A percentile compares a stretch with the other conserved stretches of the same genome.
phyloP scores from a whole-genome alignment of 2,797 vertebrate species.

The Fringilla coelebs region DNA sequence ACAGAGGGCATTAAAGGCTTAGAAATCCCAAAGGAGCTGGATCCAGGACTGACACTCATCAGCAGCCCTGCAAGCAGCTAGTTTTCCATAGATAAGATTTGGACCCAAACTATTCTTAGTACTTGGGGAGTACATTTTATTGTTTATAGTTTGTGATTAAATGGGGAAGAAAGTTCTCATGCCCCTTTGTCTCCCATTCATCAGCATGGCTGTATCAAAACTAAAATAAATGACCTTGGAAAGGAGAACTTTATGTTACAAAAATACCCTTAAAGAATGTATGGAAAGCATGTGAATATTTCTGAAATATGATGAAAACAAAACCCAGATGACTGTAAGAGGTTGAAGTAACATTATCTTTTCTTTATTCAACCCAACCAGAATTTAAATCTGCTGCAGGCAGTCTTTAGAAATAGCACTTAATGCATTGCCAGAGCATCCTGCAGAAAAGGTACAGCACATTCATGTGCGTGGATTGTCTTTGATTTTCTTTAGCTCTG shows the following conservation, averaged over 20 bases:
- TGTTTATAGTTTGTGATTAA: not conserved
- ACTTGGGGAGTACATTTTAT: not conserved
- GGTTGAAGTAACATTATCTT: conserved; percentile 16
- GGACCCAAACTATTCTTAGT: not conserved
- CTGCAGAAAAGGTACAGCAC: not conserved
- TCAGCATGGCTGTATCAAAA: not conserved
- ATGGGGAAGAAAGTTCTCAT: not conserved
- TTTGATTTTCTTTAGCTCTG: not conserved
- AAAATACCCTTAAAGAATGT: not conserved
- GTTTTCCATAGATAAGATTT: not conserved
- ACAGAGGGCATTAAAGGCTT: not conserved
- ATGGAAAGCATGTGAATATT: conserved; percentile 6
- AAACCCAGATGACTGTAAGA: conserved; percentile 22
- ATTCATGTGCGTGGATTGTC: not conserved
- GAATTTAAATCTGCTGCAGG: conserved; percentile 28
- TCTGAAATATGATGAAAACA: conserved; percentile 39
- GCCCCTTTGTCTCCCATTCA: not conserved
- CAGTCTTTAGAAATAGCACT: conserved; percentile 5
- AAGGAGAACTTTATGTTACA: not conserved
- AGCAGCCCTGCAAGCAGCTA: not conserved
- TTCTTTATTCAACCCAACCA: not conserved
- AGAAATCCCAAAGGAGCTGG: not conserved
- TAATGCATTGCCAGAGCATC: not conserved
- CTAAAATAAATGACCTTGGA: conserved; percentile 36
- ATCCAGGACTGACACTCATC: not conserved